These are phyloP conservation scores for Tenthredo amoena DNA, from an alignment of 2,888 invertebrate species.

Conservation along the genomic window DNA sequence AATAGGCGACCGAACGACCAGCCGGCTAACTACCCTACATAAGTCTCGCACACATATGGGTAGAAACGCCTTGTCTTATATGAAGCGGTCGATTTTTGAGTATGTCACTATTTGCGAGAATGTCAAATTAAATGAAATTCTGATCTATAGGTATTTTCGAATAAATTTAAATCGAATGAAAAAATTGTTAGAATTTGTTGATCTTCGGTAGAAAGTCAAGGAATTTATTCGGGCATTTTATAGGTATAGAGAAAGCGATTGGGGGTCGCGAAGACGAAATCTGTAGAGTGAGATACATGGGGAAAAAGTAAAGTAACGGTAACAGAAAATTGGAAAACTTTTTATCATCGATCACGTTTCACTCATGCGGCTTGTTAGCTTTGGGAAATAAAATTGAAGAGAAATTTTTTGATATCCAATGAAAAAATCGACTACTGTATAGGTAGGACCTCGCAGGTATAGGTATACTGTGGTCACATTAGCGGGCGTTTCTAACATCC, in stretches of 20 bases:
- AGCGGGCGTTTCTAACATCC: not conserved
- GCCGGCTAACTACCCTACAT: conserved; percentile 19
- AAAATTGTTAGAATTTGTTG: not conserved
- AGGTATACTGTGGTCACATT: not conserved
- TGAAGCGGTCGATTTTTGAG: not conserved
- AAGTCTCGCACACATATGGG: not conserved
- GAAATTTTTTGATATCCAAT: not conserved
- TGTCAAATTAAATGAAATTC: not conserved
- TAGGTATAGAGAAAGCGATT: not conserved
- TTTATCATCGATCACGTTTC: conserved; percentile 45
- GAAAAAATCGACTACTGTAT: not conserved
- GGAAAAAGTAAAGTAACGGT: not conserved
- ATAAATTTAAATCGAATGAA: not conserved
- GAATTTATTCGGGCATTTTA: not conserved
- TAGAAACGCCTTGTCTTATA: not conserved
- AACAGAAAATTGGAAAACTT: conserved; percentile 49
- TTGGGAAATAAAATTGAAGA: conserved; percentile 44
- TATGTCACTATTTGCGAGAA: not conserved
- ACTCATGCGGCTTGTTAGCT: conserved; percentile 45
- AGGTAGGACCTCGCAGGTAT: not conserved
- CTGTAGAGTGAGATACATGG: conserved; percentile 7
- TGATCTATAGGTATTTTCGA: not conserved
- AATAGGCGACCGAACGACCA: not conserved
- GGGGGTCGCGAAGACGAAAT: not conserved
- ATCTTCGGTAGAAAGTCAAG: not conserved